phyloP scores from a whole-genome alignment of 2,888 invertebrate genomes.

The Orthosia gothica region DNA sequence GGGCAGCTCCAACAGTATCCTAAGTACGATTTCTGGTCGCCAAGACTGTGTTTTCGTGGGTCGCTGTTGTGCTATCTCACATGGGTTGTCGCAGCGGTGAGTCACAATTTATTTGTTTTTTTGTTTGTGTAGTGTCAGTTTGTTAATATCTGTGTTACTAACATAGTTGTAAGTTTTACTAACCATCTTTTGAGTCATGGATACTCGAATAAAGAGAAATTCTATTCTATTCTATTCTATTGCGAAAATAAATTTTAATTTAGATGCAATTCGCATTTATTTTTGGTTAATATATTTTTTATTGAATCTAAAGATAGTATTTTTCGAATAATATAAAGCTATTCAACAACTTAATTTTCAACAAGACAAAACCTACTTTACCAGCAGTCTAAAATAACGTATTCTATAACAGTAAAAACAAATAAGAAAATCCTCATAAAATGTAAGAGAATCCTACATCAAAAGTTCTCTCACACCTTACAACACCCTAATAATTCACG shows the following conservation, averaged over 20 bases:
- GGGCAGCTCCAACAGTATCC: too few species aligned
- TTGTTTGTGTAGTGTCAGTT: too few species aligned
- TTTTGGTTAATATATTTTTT: background rate
- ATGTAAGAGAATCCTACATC: conserved; percentile 14
- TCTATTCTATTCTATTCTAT: too few species aligned
- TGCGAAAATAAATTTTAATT: background rate
- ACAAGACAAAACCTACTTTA: background rate
- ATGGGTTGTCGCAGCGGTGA: too few species aligned
- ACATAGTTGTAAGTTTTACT: too few species aligned
- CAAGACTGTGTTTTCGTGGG: too few species aligned
- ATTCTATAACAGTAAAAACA: background rate
- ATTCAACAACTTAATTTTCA: background rate
- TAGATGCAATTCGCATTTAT: background rate
- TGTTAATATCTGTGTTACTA: too few species aligned
- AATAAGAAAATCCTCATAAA: conserved; percentile 24
- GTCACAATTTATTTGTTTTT: too few species aligned
- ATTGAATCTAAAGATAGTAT: background rate
- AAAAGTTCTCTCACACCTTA: conserved; percentile 27
- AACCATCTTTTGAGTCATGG: too few species aligned
- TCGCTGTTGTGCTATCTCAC: too few species aligned
- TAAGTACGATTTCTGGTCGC: too few species aligned
- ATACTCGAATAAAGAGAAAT: too few species aligned
- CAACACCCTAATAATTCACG: conserved; percentile 52
- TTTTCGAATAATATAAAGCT: background rate
- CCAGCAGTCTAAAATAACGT: background rate